phyloP scores from a whole-genome alignment of 1,140 invertebrate genomes.

The Drosophila persimilis region DNA sequence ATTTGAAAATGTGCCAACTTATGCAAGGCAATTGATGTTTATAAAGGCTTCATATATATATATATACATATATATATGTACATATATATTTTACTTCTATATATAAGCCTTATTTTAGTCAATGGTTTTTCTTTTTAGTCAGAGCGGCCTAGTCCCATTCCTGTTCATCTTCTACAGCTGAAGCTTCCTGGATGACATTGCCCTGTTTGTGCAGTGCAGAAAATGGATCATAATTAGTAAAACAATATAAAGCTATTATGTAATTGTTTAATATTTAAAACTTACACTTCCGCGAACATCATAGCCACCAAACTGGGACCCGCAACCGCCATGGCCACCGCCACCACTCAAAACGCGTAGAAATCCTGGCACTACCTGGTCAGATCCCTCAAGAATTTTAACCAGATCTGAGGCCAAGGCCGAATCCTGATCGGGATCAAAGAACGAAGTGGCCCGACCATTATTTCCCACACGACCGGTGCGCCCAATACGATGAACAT shows the following conservation, averaged over 20 bases:
- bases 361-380: conserved; percentile 87
- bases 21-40: too few species aligned
- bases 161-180: conserved; percentile 35
- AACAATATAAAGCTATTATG: neutral
- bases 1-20: too few species aligned
- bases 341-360: conserved; percentile 83
- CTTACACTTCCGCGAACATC: conserved; percentile 84
- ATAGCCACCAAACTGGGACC: conserved; percentile 83
- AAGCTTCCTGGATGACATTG: neutral
- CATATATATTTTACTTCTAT: too few species aligned
- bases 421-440: conserved; percentile 86
- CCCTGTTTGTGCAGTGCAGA: conserved; percentile 11
- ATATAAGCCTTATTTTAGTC: too few species aligned
- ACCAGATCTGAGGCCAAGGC: conserved; percentile 87
- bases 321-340: conserved; percentile 61
- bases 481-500: conserved; percentile 97
- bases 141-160: conserved; percentile 47
- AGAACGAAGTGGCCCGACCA: conserved; percentile 95
- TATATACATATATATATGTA: too few species aligned
- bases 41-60: neutral
- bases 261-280: neutral
- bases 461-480: conserved; percentile 96
- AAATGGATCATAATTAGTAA: neutral
- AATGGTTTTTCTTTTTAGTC: too few species aligned
- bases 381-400: conserved; percentile 88